Evolutionary conservation across 1,140 invertebrate species (phyloP).

Genomic region (Pseudomyrmex gracilis): DNA sequence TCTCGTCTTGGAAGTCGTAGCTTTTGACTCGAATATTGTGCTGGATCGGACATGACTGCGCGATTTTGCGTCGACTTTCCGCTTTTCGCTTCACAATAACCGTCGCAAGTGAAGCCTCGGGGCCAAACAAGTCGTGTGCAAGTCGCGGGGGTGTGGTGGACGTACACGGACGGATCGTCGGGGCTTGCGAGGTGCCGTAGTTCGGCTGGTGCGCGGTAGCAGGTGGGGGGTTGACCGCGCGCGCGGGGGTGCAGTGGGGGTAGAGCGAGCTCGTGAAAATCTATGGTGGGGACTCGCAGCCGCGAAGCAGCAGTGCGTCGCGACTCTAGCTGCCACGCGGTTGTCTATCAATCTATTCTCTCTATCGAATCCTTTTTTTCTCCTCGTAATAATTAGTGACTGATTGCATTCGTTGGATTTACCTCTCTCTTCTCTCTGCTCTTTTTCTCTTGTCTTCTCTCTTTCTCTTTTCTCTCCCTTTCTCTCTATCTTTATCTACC

Average conservation of each 20-base stretch:
- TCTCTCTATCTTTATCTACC: neutral
- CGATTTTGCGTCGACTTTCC: slow-evolving; percentile 33
- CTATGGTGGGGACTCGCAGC: slow-evolving; percentile 71
- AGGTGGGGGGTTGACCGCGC: slow-evolving; percentile 40
- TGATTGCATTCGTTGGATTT: neutral
- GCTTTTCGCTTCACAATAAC: slow-evolving; percentile 16
- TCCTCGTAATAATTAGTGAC: slow-evolving; percentile 32
- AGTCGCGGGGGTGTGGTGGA: slow-evolving; percentile 38
- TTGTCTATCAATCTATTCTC: slow-evolving; percentile 67
- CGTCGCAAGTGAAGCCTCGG: slow-evolving; percentile 34
- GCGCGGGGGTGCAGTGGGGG: slow-evolving; percentile 27
- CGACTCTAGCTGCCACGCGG: slow-evolving; percentile 79
- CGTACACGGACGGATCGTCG: neutral
- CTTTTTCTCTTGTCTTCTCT: too few relatives aligned
- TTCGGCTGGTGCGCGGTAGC: slow-evolving; percentile 29
- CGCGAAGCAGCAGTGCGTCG: slow-evolving; percentile 81
- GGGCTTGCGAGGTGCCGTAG: slow-evolving; percentile 65
- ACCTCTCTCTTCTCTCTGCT: neutral
- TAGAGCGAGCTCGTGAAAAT: slow-evolving; percentile 57
- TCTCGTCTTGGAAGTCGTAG: neutral
- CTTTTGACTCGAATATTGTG: neutral
- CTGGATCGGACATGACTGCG: neutral
- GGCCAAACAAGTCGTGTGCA: slow-evolving; percentile 50
- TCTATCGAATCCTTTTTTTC: neutral
- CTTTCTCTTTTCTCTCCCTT: neutral